A percentile compares a stretch with the other conserved stretches of the same genome.
Conservation (phyloP, 2,888 invertebrate species). For the Eupeodes luniger region DNA sequence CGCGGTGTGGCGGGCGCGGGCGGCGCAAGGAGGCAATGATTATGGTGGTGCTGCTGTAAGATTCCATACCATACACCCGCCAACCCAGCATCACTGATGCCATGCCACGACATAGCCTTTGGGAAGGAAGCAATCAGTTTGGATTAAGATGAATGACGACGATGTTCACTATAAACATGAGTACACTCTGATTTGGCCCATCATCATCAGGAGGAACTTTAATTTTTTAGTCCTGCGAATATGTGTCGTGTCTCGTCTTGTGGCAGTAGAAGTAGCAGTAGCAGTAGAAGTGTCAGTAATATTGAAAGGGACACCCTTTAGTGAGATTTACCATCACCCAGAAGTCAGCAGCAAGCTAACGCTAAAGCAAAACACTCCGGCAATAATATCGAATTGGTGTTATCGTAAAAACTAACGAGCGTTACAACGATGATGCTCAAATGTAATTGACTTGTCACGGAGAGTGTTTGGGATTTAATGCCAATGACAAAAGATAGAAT, state of each 20-base stretch:
- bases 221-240: slow-evolving; percentile 59
- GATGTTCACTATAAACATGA: slow-evolving; percentile 38
- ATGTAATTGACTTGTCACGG: slow-evolving; percentile 66
- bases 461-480: slow-evolving; percentile 55
- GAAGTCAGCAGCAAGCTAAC: neutral
- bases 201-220: slow-evolving; percentile 44
- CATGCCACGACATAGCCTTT: slow-evolving; percentile 15
- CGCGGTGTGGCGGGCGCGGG: neutral
- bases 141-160: slow-evolving; percentile 76
- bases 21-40: neutral
- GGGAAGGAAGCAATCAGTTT: slow-evolving; percentile 70
- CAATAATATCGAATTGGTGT: slow-evolving; percentile 64
- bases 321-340: slow-evolving; percentile 20
- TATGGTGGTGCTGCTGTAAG: neutral
- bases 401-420: slow-evolving; percentile 76
- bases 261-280: too few relatives aligned
- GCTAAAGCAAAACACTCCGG: too few relatives aligned
- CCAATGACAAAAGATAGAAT: slow-evolving; percentile 42
- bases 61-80: neutral
- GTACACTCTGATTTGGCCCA: slow-evolving; percentile 2
- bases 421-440: slow-evolving; percentile 37
- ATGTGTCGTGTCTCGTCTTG: slow-evolving; percentile 16
- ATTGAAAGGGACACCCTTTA: slow-evolving; percentile 12
- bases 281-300: neutral
- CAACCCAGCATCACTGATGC: neutral